Conservation (phyloP, 1,140 invertebrate species). For the Drosophila oshimai region DNA sequence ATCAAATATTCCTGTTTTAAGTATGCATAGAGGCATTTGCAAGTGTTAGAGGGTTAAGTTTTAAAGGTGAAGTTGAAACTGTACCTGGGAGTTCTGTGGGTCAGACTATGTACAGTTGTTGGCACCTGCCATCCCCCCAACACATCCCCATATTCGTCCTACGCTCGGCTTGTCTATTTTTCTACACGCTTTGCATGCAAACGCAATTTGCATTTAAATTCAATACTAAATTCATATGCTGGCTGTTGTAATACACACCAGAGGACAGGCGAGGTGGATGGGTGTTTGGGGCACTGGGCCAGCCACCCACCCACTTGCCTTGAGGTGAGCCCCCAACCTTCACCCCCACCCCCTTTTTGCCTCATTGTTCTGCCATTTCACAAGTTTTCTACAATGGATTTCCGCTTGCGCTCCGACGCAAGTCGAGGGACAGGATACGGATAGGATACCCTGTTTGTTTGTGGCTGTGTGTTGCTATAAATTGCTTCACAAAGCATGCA, state of each 20-base stretch:
- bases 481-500: constrained; percentile 68
- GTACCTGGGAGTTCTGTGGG: background rate
- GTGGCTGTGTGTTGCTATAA: constrained; percentile 54
- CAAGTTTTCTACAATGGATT: constrained; percentile 78
- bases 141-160: background rate
- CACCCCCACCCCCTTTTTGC: background rate
- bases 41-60: constrained; percentile 9
- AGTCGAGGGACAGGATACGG: constrained; percentile 6
- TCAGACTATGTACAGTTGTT: constrained; percentile 11
- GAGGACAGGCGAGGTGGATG: constrained; percentile 5
- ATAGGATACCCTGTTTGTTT: constrained; percentile 25
- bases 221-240: constrained; percentile 80
- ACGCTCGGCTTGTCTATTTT: constrained; percentile 56
- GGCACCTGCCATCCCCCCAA: constrained; percentile 16
- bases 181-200: constrained; percentile 73
- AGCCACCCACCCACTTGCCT: background rate
- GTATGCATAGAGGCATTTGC: constrained; percentile 16
- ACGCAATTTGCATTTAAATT: constrained; percentile 81
- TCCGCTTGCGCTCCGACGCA: constrained; percentile 55
- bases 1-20: constrained; percentile 13
- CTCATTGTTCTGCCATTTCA: constrained; percentile 74
- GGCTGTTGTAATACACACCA: constrained; percentile 69
- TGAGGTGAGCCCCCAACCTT: background rate
- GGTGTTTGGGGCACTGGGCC: too few relatives aligned
- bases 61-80: constrained; percentile 18